Conservation (phyloP, 2,797 vertebrate genomes). For the Neolamprologus multifasciatus region DNA sequence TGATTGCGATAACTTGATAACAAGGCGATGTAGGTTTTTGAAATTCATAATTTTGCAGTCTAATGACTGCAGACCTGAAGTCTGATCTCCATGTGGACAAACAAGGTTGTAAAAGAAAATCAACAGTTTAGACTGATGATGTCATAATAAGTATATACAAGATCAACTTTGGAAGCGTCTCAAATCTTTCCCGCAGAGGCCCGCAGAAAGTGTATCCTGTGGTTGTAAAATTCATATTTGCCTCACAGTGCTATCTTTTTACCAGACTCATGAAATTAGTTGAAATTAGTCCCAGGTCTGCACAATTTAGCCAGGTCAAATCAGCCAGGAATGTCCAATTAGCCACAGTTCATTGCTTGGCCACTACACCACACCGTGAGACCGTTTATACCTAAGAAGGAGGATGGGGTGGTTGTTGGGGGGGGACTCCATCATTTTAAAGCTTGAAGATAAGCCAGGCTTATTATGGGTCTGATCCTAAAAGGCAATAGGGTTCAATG, state of each 20-base stretch:
- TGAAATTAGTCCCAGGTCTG: background rate
- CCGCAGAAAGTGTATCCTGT: rapidly evolving
- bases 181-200: background rate
- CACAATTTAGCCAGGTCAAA: background rate
- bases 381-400: constrained; percentile 33
- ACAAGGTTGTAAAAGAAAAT: background rate
- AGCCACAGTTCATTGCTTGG: constrained; percentile 29
- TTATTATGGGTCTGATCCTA: constrained; percentile 27
- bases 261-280: background rate
- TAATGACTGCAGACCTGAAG: background rate
- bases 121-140: background rate
- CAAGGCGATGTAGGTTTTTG: background rate
- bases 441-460: constrained; percentile 46
- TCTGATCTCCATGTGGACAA: background rate
- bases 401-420: background rate
- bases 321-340: constrained; percentile 16
- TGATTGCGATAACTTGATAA: background rate
- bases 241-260: background rate
- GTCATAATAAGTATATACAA: background rate
- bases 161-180: background rate
- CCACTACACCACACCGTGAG: constrained; percentile 8
- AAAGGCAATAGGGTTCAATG: constrained; percentile 26
- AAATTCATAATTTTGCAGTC: background rate
- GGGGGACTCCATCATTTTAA: constrained; percentile 22
- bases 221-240: background rate